Percentiles rank a stretch among this genome's conserved stretches.
Conservation (phyloP, 2,113 vertebrate species). For the Ariopsis seemanni region DNA sequence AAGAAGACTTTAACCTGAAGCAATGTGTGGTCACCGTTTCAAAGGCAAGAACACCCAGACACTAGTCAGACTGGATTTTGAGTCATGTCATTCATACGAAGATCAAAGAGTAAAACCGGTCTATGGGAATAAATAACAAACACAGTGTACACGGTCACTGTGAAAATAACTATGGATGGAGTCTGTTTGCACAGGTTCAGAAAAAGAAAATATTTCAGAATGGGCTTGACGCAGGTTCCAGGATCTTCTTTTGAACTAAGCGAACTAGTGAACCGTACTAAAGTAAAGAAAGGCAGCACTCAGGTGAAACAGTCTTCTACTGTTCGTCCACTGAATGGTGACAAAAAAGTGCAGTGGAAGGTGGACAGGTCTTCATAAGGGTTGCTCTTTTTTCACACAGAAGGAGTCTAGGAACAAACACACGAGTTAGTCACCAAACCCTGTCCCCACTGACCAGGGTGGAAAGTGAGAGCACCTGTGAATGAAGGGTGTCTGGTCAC, state of each 20-base stretch:
- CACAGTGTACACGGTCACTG: background rate
- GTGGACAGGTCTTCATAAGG: constrained; percentile 37
- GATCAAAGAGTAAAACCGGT: constrained; percentile 32
- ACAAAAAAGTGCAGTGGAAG: constrained; percentile 27
- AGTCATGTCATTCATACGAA: constrained; percentile 38
- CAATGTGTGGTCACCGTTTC: constrained; percentile 39
- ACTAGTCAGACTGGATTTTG: constrained; percentile 48
- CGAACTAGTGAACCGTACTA: constrained; percentile 21
- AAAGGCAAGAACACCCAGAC: constrained; percentile 43
- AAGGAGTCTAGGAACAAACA: constrained; percentile 32
- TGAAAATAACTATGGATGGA: constrained; percentile 3
- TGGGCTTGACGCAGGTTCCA: constrained; percentile 14
- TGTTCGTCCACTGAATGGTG: constrained; percentile 34
- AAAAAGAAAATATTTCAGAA: constrained; percentile 32
- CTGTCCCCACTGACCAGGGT: constrained; percentile 31
- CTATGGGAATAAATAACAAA: constrained; percentile 27
- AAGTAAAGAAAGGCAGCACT: constrained; percentile 29
- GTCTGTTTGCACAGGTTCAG: constrained; percentile 22
- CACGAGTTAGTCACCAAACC: constrained; percentile 39
- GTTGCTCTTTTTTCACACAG: constrained; percentile 28
- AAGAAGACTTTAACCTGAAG: constrained; percentile 16
- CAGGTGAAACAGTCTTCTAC: constrained; percentile 36
- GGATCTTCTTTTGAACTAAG: constrained; percentile 29
- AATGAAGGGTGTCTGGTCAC: constrained; percentile 53
- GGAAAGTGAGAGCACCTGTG: constrained; percentile 48